phyloP scores from a whole-genome alignment of 53 echinoderm and acorn worm genomes.

The Stichopus horrens region DNA sequence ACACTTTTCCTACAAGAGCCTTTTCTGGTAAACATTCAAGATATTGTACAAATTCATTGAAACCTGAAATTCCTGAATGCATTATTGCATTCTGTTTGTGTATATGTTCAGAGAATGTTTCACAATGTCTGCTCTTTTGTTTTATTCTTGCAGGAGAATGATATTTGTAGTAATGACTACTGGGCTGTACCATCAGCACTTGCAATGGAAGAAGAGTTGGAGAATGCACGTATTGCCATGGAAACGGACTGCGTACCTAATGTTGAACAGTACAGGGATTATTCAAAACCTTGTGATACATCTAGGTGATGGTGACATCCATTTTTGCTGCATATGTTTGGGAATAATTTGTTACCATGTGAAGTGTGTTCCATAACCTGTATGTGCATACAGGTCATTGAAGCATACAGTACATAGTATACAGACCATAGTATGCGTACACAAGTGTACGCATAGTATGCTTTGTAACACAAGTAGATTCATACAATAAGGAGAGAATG shows the following conservation, averaged over 20 bases:
- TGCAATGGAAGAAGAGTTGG: slow-evolving; percentile 85
- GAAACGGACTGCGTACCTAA: slow-evolving; percentile 70
- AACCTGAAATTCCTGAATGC: neutral
- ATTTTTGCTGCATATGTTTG: no score
- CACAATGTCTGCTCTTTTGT: neutral
- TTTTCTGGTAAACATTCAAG: neutral
- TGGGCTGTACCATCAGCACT: slow-evolving; percentile 84
- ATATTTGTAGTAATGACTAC: slow-evolving; percentile 89
- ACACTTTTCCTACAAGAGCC: no score
- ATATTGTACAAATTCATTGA: neutral
- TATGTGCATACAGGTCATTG: no score
- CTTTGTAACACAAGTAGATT: no score
- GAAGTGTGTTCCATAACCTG: no score
- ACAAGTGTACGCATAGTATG: no score
- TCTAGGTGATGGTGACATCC: no score
- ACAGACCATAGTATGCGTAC: no score
- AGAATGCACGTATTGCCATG: slow-evolving; percentile 86
- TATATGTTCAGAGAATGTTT: neutral
- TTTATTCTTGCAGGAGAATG: slow-evolving; percentile 56
- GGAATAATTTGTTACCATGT: no score
- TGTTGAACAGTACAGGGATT: neutral
- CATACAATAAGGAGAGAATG: no score
- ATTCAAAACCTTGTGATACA: no score
- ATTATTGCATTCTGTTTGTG: neutral
- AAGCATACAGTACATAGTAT: no score